Evolutionary conservation across 2,888 invertebrate species (phyloP).

Genomic region (Anorthoa munda): DNA sequence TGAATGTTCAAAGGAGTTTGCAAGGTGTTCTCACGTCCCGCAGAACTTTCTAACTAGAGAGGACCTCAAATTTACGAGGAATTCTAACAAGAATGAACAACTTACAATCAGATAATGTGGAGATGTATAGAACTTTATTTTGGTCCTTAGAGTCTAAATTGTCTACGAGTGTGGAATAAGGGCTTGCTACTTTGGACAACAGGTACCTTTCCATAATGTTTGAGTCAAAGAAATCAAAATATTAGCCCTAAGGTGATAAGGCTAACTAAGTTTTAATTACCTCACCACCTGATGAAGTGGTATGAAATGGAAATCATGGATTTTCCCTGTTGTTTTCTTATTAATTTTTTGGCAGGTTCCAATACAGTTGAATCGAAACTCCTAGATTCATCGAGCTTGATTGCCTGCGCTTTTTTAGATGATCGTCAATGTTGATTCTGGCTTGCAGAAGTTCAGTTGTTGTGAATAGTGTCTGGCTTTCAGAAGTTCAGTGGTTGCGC

Average conservation of each 20-base stretch:
- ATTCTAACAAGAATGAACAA: constrained; percentile 52
- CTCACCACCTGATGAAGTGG: background rate
- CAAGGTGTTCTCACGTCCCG: constrained; percentile 50
- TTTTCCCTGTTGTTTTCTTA: background rate
- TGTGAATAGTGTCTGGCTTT: no score
- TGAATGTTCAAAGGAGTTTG: constrained; percentile 61
- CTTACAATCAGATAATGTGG: constrained; percentile 50
- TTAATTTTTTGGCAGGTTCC: background rate
- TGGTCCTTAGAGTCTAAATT: constrained; percentile 26
- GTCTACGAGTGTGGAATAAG: constrained; percentile 29
- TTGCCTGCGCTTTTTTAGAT: no score
- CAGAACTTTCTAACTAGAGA: constrained; percentile 54
- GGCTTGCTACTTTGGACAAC: background rate
- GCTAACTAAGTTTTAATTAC: background rate
- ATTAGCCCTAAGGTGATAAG: background rate
- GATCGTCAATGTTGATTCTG: no score
- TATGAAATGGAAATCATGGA: background rate
- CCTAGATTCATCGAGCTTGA: no score
- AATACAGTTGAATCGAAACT: no score
- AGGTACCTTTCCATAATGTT: background rate
- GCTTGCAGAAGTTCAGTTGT: no score
- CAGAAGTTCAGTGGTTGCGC: no score
- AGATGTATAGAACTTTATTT: constrained; percentile 44
- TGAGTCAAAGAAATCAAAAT: constrained; percentile 1
- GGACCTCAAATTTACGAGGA: constrained; percentile 42